Percentiles rank a stretch among this genome's conserved stretches.
Conservation (phyloP, 1,140 invertebrate genomes). For the Brachionus sp. region DNA sequence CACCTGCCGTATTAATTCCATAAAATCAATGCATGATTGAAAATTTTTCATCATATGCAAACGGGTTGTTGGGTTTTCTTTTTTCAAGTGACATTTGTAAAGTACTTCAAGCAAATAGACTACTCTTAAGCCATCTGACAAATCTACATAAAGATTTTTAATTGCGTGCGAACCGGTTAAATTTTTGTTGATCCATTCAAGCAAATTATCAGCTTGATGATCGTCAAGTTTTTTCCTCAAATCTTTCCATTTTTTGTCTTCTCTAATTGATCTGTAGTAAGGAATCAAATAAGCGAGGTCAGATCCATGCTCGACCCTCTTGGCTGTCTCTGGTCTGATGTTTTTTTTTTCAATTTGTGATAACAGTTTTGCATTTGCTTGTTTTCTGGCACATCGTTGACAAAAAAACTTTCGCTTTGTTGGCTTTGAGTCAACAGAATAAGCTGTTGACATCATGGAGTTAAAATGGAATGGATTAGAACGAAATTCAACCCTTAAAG, state of each 20-base stretch:
- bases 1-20: conserved; percentile 1
- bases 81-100: neutral
- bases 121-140: neutral
- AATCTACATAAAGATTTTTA: neutral
- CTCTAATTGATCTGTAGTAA: neutral
- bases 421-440: neutral
- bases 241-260: neutral
- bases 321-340: neutral
- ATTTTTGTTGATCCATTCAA: conserved; percentile 17
- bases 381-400: neutral
- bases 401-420: neutral
- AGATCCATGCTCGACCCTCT: neutral
- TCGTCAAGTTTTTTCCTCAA: neutral
- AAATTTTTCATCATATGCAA: conserved; percentile 42
- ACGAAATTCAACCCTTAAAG: neutral
- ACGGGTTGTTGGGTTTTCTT: neutral
- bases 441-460: neutral
- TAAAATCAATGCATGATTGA: conserved; percentile 32
- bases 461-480: neutral
- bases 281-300: neutral
- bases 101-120: conserved; percentile 19
- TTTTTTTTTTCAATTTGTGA: neutral
- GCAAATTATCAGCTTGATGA: neutral
- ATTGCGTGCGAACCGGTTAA: neutral
- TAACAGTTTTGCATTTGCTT: neutral